Evolutionary conservation across 2,797 vertebrate species (phyloP).

Genomic region (Rhinogobio ventralis): DNA sequence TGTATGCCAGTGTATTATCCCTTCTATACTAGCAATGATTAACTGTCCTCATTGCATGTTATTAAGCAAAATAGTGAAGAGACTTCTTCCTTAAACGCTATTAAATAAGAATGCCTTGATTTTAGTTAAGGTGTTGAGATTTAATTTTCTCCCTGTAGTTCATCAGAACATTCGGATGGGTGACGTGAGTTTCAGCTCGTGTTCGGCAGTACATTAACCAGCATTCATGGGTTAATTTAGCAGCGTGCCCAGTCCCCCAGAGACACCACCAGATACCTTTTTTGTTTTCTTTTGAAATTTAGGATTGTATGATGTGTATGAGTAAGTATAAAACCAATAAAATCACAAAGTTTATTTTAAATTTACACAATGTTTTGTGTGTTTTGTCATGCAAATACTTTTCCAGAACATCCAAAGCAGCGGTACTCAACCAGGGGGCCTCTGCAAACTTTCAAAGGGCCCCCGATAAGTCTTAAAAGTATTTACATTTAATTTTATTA

Average conservation of each 20-base stretch:
- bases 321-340: constrained; percentile 79
- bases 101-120: constrained; percentile 27
- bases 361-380: constrained; percentile 64
- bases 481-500: background rate
- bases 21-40: constrained; percentile 18
- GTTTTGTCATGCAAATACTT: background rate
- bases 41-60: constrained; percentile 11
- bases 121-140: background rate
- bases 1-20: constrained; percentile 50
- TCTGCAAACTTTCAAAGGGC: background rate
- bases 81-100: background rate
- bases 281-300: constrained; percentile 74
- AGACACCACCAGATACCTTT: constrained; percentile 78
- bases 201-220: constrained; percentile 14
- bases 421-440: background rate
- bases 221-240: constrained; percentile 20
- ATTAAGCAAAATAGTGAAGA: constrained; percentile 13
- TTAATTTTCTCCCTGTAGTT: background rate
- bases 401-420: background rate
- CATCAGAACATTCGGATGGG: constrained; percentile 15
- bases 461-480: background rate
- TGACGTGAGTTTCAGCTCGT: constrained; percentile 33
- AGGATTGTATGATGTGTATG: constrained; percentile 85
- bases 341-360: constrained; percentile 84
- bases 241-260: constrained; percentile 73